Conservation (phyloP, 2,113 vertebrate genomes). For the Oophaga pumilio region DNA sequence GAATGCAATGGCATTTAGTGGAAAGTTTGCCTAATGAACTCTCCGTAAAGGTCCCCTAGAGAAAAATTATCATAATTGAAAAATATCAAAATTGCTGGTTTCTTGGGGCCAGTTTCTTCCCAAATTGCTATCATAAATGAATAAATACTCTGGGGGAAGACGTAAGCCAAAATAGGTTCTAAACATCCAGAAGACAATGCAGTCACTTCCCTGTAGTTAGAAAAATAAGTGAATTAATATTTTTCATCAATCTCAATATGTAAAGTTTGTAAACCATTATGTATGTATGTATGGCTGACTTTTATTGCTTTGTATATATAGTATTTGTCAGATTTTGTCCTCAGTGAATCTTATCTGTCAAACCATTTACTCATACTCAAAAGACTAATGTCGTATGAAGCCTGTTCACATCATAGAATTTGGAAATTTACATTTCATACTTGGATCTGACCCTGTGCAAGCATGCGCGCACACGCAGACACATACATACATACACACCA, state of each 20-base stretch:
- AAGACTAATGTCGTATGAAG: not conserved
- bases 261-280: no score
- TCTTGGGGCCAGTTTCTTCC: not conserved
- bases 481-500: no score
- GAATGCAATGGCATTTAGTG: not conserved
- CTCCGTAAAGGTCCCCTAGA: not conserved
- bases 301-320: not conserved
- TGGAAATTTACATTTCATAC: not conserved
- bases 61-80: not conserved
- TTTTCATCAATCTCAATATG: no score
- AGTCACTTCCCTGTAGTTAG: no score
- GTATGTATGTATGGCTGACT: not conserved
- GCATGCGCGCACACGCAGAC: not conserved
- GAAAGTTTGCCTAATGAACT: not conserved
- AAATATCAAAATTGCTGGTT: not conserved
- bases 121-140: not conserved
- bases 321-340: not conserved
- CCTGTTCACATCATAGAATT: not conserved
- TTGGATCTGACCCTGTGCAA: not conserved
- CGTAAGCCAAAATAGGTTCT: not conserved
- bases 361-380: not conserved
- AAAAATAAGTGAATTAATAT: no score
- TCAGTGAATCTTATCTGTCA: not conserved
- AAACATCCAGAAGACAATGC: no score
- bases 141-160: not conserved